Evolutionary conservation across 2,888 invertebrate genomes (phyloP), one percentile per base, ranked within the genome.

Genomic region (Pristionchus fissidentatus): DNA sequence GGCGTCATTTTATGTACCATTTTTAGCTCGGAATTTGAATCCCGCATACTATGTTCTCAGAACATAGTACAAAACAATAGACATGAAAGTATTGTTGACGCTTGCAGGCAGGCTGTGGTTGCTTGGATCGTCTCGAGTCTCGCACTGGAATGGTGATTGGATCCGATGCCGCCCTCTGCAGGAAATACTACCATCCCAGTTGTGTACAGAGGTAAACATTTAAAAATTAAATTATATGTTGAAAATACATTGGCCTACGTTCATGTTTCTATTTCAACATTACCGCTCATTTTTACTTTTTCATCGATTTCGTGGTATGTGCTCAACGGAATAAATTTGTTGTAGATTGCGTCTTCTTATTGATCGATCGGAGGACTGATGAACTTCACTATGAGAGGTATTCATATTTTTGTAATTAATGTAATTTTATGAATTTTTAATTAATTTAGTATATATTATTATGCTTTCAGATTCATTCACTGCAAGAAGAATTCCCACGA

Each of bases 111-210:
- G 99, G 99, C 92, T 95, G 95, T 10, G 93, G 97, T 19, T 99
- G 99, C 93, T 95, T 95, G 86, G 97, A 98, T 93, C 95, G 95
- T 4, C 94, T 96, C 60, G 95, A 95, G 91, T 95, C 97, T 13
- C 94, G 97, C 43, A 97, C 97, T 0, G 99, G 99, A 2, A 96
- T 99, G 22, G 96, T 97, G 92, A 96, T 98, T 83, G 96, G 96
- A 86, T 99, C 99, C 93, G 99, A 99, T 93, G 98, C 98, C 15
- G 99, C 98, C 41, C 96, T 99, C 95, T 99, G 99, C 94, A 95
- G 97, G 92, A 96, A 96, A 0, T 97, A 96, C 94, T 98, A 98
- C 93, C 99, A 99, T 93, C 97, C 97, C 60, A 98, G 98, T 19
- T 99, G 98, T 87, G 92, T 92, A 52, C 92, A 92, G 80, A 89